A percentile compares a stretch with the other conserved stretches of the same genome.
Conservation (phyloP, 2,888 invertebrate species). For the Eupithecia pulchellata region DNA sequence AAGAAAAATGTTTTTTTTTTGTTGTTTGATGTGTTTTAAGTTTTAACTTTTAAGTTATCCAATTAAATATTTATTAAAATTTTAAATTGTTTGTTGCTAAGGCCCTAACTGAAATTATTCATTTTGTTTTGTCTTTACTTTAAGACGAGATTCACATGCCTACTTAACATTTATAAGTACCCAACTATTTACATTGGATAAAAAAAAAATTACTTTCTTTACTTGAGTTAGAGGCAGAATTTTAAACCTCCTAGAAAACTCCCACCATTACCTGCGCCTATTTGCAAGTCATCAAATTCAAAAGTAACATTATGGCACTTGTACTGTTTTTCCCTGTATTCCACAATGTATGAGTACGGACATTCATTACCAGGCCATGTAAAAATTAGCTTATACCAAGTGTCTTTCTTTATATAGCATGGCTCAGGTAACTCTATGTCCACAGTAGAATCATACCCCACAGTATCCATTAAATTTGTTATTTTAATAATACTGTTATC, state of each 20-base stretch:
- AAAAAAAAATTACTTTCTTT: background rate
- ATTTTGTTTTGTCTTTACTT: background rate
- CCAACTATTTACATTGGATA: background rate
- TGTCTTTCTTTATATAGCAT: slow-evolving; percentile 73
- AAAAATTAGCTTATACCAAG: slow-evolving; percentile 77
- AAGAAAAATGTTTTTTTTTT: background rate
- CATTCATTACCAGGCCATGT: slow-evolving; percentile 69
- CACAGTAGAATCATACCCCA: slow-evolving; percentile 76
- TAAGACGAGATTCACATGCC: background rate
- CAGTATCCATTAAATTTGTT: slow-evolving; percentile 68
- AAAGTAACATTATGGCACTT: slow-evolving; percentile 68
- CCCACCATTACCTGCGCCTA: slow-evolving; percentile 62
- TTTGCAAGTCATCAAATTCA: slow-evolving; percentile 74
- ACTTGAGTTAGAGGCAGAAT: slow-evolving; percentile 68
- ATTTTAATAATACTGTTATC: slow-evolving; percentile 68
- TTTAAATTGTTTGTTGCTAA: too few species aligned
- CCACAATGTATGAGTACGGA: slow-evolving; percentile 72
- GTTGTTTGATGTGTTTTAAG: background rate
- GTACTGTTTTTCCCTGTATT: slow-evolving; percentile 68
- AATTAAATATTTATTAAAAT: background rate
- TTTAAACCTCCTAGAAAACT: slow-evolving; percentile 78
- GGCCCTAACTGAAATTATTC: too few species aligned
- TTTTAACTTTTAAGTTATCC: background rate
- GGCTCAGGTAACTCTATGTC: slow-evolving; percentile 74
- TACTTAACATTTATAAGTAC: background rate